Evolutionary conservation across 2,113 vertebrate species (phyloP).

Genomic region (Procavia capensis): DNA sequence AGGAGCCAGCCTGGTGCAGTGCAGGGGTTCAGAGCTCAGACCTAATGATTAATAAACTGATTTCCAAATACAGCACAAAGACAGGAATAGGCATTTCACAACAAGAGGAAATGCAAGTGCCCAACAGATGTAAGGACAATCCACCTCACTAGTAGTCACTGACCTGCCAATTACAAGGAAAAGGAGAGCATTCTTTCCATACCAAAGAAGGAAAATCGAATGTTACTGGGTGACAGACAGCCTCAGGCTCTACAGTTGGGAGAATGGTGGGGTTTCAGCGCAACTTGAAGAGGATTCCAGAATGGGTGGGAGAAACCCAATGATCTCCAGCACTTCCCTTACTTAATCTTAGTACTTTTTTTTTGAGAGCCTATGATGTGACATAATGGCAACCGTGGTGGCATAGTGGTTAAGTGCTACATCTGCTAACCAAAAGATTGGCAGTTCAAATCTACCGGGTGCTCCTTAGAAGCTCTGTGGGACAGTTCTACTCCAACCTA

Average conservation of each 20-base stretch:
- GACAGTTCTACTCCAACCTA: too few species aligned
- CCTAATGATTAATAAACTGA: not conserved
- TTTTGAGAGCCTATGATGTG: too few species aligned
- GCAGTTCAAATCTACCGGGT: too few species aligned
- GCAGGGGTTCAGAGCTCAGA: not conserved
- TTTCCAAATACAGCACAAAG: not conserved
- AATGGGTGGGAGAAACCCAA: too few species aligned
- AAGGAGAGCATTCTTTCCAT: rapidly evolving
- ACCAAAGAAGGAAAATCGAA: not conserved
- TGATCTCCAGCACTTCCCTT: not conserved
- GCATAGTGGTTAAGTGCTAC: too few species aligned
- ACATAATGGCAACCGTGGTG: too few species aligned
- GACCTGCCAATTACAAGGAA: not conserved
- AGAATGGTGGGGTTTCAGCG: not conserved
- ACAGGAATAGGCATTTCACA: not conserved
- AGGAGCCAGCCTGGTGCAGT: not conserved
- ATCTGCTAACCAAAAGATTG: too few species aligned
- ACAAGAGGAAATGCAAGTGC: not conserved
- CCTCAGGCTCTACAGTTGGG: not conserved
- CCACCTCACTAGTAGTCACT: not conserved
- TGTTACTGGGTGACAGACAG: rapidly evolving
- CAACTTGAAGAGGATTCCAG: not conserved
- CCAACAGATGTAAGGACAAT: not conserved
- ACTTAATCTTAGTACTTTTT: not conserved
- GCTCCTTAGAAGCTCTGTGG: too few species aligned